Evolutionary conservation across 2,797 vertebrate genomes (phyloP).

Genomic region (Simalia tracyae): DNA sequence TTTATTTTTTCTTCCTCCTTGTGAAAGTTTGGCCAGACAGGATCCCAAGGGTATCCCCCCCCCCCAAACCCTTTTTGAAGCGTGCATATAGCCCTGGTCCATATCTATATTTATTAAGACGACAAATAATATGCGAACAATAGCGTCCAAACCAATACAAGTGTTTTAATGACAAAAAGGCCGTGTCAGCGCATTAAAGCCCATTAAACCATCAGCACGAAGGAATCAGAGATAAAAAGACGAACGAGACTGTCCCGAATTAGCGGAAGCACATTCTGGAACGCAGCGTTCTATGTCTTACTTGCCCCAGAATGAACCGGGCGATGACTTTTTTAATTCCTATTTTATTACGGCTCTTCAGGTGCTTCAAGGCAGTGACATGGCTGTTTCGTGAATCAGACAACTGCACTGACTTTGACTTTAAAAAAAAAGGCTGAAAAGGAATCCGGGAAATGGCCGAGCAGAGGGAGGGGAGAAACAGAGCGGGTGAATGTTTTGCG

Average conservation of each 20-base stretch:
- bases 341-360: neutral
- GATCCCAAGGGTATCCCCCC: neutral
- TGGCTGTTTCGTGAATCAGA: neutral
- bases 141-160: neutral
- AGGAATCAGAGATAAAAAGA: neutral
- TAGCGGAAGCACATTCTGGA: neutral
- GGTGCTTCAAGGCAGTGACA: neutral
- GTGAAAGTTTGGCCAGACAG: neutral
- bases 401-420: neutral
- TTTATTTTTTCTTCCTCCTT: neutral
- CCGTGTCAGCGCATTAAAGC: neutral
- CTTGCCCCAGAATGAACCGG: neutral
- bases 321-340: neutral
- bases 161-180: neutral
- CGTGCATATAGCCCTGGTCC: neutral
- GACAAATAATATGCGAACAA: neutral
- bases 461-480: neutral
- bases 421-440: neutral
- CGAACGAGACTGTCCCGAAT: neutral
- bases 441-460: neutral
- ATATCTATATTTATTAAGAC: neutral
- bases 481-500: neutral
- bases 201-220: neutral
- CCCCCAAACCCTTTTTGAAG: neutral
- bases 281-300: neutral